Evolutionary conservation across 2,888 invertebrate genomes (phyloP), one percentile per base, ranked within the genome.

Genomic region (Plebejus argus): DNA sequence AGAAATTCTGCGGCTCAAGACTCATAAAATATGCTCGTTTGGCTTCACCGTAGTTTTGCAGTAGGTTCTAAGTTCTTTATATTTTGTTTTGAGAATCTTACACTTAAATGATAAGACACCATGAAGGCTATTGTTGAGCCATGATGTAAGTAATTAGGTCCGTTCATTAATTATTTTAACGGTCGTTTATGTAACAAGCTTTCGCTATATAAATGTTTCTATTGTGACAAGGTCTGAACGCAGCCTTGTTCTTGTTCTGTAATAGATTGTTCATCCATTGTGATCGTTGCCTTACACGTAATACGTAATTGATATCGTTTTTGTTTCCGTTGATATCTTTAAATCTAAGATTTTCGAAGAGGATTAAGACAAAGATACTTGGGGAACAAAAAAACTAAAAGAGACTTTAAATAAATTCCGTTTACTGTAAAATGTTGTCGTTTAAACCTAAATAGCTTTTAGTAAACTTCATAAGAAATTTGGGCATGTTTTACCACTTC

Each of bases 151-250:
- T 88, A 85, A 90, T 92, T 90, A 91, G 86, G 84, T 87, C 86
- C 83, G 86, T 84, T 86, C 87, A 92, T 93, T 92, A 92, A 91
- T 93, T 91, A 92, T 89, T 88, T 90, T 91, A 90, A 92, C 89
- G 86, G 88, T 85, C 89, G 86, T 90, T 91, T 89, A 90, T 87
- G 87, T 85, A 92, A 93, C 78, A 82, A 86, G 88, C 91, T 91
- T 92, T 92, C 92, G 90, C 90, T 84, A 84, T 83, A 87, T 91
- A 91, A 91, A 92, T 89, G 88, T 84, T 83, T 82, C 90, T 85
- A 93, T 93, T 93, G 93, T 93, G 86, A 84, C 81, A 79, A 84
- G 80, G 82, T 86, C 86, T 88, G 90, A 93, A 91, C 87, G 86
- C 85, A 85, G 84, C 88, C 90, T 91, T 92, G 90, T 91, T 86